A percentile compares a stretch with the other conserved stretches of the same genome.
Conservation (phyloP, 2,113 vertebrate species). For the Alethe diademata region DNA sequence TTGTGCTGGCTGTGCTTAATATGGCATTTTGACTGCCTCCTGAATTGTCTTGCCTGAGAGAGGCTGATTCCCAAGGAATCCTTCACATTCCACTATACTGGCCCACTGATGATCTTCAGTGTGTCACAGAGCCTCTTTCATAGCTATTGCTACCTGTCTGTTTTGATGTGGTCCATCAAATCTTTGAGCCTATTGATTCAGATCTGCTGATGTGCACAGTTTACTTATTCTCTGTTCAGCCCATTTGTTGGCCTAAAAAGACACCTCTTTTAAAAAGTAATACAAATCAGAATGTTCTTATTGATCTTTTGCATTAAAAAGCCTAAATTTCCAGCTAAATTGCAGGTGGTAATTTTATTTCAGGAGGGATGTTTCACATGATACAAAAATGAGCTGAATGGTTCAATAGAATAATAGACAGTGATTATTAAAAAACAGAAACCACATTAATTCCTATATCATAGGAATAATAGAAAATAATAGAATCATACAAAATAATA, state of each 20-base stretch:
- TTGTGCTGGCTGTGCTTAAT: rapidly evolving
- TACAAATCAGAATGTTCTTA: background rate
- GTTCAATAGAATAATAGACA: background rate
- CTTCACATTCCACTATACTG: background rate
- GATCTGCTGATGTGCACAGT: background rate
- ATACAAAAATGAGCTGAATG: background rate
- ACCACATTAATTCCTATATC: background rate
- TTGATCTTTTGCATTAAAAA: background rate
- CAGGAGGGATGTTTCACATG: background rate
- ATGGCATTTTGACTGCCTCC: background rate
- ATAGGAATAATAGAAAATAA: background rate
- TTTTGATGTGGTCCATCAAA: background rate
- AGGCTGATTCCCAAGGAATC: background rate
- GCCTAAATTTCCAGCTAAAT: background rate
- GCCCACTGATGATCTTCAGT: background rate
- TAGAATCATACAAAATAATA: background rate
- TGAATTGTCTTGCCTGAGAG: background rate
- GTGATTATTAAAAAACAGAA: background rate
- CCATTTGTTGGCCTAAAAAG: background rate
- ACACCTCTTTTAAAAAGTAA: background rate
- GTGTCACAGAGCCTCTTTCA: background rate
- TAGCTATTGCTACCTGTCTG: background rate
- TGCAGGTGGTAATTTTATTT: background rate
- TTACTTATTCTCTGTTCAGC: background rate
- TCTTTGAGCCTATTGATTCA: background rate